A percentile compares a stretch with the other conserved stretches of the same genome.
These are phyloP conservation scores for Chelidonichthys spinosus DNA, from an alignment of 2,797 vertebrate genomes.

Conservation along the genomic window DNA sequence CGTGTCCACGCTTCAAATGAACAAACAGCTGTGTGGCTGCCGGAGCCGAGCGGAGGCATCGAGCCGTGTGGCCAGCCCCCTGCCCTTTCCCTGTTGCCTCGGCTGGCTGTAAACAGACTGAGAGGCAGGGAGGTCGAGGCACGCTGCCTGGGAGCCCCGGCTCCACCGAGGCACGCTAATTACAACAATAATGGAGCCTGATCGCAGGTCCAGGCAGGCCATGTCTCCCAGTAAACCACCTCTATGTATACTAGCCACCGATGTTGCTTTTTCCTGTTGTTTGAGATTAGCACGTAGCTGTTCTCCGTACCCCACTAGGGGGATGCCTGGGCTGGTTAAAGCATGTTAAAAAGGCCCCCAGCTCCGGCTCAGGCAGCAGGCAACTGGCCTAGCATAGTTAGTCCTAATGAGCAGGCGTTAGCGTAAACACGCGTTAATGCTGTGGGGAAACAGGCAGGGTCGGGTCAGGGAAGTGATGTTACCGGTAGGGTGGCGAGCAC, in stretches of 20 bases:
- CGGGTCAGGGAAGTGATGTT: constrained; percentile 82
- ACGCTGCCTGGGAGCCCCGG: constrained; percentile 67
- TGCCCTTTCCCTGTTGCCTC: constrained; percentile 74
- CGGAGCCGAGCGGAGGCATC: constrained; percentile 60
- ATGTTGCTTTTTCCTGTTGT: constrained; percentile 76
- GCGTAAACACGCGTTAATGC: constrained; percentile 79
- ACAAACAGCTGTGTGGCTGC: constrained; percentile 78
- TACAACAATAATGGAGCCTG: constrained; percentile 83
- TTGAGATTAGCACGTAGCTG: constrained; percentile 74
- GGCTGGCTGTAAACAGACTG: constrained; percentile 75
- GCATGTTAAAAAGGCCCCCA: constrained; percentile 76
- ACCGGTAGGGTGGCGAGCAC: constrained; percentile 78
- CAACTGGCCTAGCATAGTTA: constrained; percentile 69
- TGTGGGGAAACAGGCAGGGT: constrained; percentile 80
- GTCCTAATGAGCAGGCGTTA: constrained; percentile 81
- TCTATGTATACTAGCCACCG: constrained; percentile 62
- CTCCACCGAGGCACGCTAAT: constrained; percentile 76
- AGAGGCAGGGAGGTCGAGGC: constrained; percentile 78
- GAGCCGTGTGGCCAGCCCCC: constrained; percentile 65
- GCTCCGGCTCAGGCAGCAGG: constrained; percentile 64
- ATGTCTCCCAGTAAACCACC: constrained; percentile 71
- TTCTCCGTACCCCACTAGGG: constrained; percentile 61
- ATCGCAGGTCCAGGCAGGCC: constrained; percentile 77
- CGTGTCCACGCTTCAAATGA: constrained; percentile 73
- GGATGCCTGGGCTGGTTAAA: constrained; percentile 67